Percentiles rank a stretch among this genome's conserved stretches.
Evolutionary conservation across 2,113 vertebrate genomes (phyloP).

Genomic region (Chaetops frenatus): DNA sequence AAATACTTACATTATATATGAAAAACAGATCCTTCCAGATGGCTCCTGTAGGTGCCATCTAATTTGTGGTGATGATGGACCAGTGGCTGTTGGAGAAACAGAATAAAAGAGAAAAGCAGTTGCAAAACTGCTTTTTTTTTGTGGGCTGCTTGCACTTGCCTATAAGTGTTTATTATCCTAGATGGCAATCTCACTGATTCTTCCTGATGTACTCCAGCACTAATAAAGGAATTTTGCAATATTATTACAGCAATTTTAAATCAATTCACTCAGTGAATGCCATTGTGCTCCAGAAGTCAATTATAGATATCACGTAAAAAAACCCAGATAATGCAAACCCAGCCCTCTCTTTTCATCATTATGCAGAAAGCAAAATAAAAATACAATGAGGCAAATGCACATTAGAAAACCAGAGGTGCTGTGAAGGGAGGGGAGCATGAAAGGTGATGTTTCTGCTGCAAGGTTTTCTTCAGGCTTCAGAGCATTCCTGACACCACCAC

Average conservation of each 20-base stretch:
- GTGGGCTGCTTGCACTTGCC: conserved; percentile 9
- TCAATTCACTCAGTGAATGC: neutral
- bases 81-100: neutral
- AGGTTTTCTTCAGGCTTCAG: neutral
- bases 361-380: conserved; percentile 14
- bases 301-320: conserved; percentile 32
- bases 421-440: neutral
- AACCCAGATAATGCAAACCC: neutral
- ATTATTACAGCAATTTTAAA: conserved; percentile 57
- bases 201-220: conserved; percentile 14
- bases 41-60: neutral
- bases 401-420: neutral
- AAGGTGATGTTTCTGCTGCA: neutral
- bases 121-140: conserved; percentile 22
- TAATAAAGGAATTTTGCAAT: conserved; percentile 52
- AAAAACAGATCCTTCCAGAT: neutral
- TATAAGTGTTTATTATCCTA: conserved; percentile 49
- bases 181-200: conserved; percentile 48
- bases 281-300: neutral
- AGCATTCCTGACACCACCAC: neutral
- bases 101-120: conserved; percentile 4
- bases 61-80: conserved; percentile 1
- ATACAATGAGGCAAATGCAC: neutral
- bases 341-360: neutral
- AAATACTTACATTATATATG: neutral